Percentiles rank a stretch among this genome's conserved stretches.
Evolutionary conservation across 2,113 vertebrate species (phyloP).

Genomic region (Halichoeres trimaculatus): DNA sequence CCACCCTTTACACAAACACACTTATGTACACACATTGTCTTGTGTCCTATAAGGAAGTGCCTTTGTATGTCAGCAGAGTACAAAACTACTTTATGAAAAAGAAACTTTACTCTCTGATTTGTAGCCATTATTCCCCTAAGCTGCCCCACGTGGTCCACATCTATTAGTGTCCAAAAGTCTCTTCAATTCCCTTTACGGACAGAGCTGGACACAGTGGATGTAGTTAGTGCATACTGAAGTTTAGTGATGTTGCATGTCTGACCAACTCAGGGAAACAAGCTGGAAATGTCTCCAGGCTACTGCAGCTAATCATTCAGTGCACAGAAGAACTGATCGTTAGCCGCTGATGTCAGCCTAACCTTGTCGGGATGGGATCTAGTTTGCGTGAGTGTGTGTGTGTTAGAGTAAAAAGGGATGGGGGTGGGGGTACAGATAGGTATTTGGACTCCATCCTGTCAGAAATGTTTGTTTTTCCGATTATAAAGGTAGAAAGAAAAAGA

Average conservation of each 20-base stretch:
- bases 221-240: constrained; percentile 56
- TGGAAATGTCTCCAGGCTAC: constrained; percentile 82
- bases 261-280: constrained; percentile 80
- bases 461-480: constrained; percentile 20
- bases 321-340: constrained; percentile 81
- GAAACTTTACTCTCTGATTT: constrained; percentile 4
- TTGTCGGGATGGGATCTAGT: constrained; percentile 57
- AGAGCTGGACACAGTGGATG: constrained; percentile 28
- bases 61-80: not conserved
- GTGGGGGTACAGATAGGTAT: not conserved
- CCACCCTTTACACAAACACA: not conserved
- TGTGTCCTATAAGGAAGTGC: constrained; percentile 1
- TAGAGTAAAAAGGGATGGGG: constrained; percentile 5
- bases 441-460: constrained; percentile 19
- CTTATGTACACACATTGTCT: constrained; percentile 2
- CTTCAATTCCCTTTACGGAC: not conserved
- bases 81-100: constrained; percentile 18
- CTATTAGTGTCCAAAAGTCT: constrained; percentile 15
- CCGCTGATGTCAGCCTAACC: constrained; percentile 78
- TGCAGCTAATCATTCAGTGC: constrained; percentile 80
- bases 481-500: not conserved
- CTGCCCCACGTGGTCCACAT: constrained; percentile 22
- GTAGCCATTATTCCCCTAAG: not conserved
- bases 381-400: constrained; percentile 20
- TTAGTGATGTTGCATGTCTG: constrained; percentile 76